Conservation (phyloP, 2,888 invertebrate species). For the Hydriomena furcata region DNA sequence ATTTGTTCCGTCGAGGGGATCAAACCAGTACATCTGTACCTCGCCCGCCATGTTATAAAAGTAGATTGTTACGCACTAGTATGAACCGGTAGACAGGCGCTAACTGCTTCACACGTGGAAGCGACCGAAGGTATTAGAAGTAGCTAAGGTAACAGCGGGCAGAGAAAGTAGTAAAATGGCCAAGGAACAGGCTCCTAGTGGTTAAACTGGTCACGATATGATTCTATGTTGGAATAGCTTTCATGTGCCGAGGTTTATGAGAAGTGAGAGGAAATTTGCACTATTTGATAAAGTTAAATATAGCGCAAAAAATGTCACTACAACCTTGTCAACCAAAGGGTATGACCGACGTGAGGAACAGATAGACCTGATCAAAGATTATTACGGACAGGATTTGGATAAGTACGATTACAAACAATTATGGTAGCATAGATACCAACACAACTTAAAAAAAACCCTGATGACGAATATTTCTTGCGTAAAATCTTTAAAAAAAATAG, state of each 20-base stretch:
- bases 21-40: no score
- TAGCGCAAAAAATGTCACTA: not conserved
- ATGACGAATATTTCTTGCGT: no score
- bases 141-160: conserved; percentile 37
- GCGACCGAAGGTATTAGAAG: conserved; percentile 6
- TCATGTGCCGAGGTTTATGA: conserved; percentile 38
- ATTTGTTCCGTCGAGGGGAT: no score
- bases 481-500: no score
- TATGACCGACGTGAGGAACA: no score
- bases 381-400: no score
- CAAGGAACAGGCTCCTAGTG: conserved; percentile 47
- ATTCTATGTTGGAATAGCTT: conserved; percentile 48
- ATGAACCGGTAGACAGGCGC: not conserved
- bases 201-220: conserved; percentile 58
- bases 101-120: conserved; percentile 1
- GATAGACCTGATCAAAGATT: no score
- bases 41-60: no score
- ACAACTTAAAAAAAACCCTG: no score
- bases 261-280: conserved; percentile 11
- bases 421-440: no score
- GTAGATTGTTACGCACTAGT: not conserved
- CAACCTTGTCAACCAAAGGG: not conserved
- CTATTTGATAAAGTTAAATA: conserved; percentile 1
- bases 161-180: conserved; percentile 61
- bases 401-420: no score